These are phyloP conservation scores for Menidia beryllina DNA, from an alignment of 2,113 vertebrate genomes.

Conservation along the genomic window DNA sequence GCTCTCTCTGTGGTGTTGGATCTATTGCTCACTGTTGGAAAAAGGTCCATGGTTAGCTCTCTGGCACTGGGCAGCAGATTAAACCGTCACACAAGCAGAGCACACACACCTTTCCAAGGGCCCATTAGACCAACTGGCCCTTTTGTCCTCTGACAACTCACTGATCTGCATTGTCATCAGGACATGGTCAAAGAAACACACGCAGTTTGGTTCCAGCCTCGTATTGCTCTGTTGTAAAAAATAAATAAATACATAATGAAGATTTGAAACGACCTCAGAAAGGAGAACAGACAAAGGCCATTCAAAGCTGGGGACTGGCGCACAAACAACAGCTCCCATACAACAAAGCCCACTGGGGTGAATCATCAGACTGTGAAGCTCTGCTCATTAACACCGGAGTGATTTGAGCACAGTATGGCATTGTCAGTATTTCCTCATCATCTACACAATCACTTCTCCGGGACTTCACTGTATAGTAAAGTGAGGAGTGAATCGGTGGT, in stretches of 20 bases:
- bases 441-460: background rate
- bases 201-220: background rate
- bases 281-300: conserved; percentile 41
- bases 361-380: conserved; percentile 68
- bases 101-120: conserved; percentile 49
- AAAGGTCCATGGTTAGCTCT: conserved; percentile 29
- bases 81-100: conserved; percentile 18
- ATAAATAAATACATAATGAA: background rate
- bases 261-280: conserved; percentile 4
- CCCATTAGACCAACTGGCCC: conserved; percentile 45
- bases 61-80: conserved; percentile 41
- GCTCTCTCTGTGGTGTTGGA: conserved; percentile 12
- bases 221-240: background rate
- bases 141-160: conserved; percentile 57
- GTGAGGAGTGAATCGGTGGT: background rate
- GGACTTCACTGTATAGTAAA: too few species aligned
- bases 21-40: conserved; percentile 33
- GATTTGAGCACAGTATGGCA: background rate
- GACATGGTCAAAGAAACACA: conserved; percentile 31
- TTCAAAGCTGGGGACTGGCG: conserved; percentile 40
- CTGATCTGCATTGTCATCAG: conserved; percentile 51
- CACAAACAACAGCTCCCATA: conserved; percentile 43
- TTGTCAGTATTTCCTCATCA: conserved; percentile 15
- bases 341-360: conserved; percentile 36
- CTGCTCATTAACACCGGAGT: conserved; percentile 50